Base-by-base conservation (phyloP, 2,113 vertebrate genomes). In the Lophotis ruficrista region DNA sequence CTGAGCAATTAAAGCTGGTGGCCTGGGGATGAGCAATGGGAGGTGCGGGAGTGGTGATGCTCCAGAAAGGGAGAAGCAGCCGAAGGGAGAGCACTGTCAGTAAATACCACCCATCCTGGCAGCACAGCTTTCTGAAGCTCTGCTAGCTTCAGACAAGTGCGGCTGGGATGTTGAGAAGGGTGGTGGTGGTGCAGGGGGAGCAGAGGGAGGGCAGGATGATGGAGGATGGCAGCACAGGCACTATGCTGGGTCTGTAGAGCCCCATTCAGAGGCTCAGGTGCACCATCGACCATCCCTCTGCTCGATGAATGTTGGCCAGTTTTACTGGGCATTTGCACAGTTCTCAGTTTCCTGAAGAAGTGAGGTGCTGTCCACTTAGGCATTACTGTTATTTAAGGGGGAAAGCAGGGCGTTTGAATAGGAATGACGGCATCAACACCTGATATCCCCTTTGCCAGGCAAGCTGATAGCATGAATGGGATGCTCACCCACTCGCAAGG, bases 181-280 rank as follows among this genome's bases (percentile, higher is more conserved):
- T 14, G 0, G 0, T 18, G 47, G 57, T 56, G 62, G 43, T 35
- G n/a, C 0, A 0, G 22, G 17, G 73, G 22, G 25, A 80, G 33
- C 2, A 1, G 48, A 54, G 25, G 38, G 41, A 51, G 37, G 25
- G 56, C 21, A 48, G 66, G 48, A 51, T 28, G 65, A 58, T 41
- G 66, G 37, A 73, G 7, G 28, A 60, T 38, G 60, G 41, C 15
- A 28, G 28, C 0, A 3, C 25, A 23, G 37, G 51, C 48, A 28
- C 62, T 70, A 5, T 30, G 18, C 47, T 0, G 0, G 35, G 10
- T 76, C 48, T 62, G 20, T 15, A 43, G 30, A 28, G 4, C 25
- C 60, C 41, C 1, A 1, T n/a, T 37, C 58, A 54, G 58, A 57
- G 30, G 80, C 47, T 70, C 68, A 71, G 48, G 48, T 21, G 10